Evolutionary conservation across 2,888 invertebrate species (phyloP), one percentile per base, ranked within the genome.

Genomic region (Lepas anatifera): DNA sequence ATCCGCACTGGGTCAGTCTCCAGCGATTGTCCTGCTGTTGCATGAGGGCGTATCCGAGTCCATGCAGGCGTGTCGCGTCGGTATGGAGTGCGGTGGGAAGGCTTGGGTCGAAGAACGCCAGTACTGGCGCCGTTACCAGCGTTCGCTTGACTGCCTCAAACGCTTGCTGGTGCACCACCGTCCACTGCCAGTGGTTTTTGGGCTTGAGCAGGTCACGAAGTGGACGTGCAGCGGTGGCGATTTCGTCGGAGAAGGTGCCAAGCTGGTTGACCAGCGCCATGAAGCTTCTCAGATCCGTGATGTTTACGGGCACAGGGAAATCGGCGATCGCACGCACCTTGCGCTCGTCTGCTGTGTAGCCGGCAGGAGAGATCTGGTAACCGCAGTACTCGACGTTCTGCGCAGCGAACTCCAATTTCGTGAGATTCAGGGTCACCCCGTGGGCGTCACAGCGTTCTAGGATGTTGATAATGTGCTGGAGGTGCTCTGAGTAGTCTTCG

Each of bases 241-340:
- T 46, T 22, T 70, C 48, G 2, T 64, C 32, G 2, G 66, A 71
- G 35, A 71, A 71, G 11, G 39, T 66, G 22, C 69, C 69, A 3
- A 70, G 43, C 46, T 71, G 71, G 29, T 41, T 63, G 2, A 66
- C 70, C 6, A 71, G 58, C 4, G 70, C 71, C 64, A 71, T 50
- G 32, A 71, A 71, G 18, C 70, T 71, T 10, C 71, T n/a, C 11
- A 71, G 43, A 29, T 71, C 58, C 10, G 71, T 70, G 13, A 71
- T 71, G 46, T 70, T 71, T 3, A 25, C 22, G 2, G 71, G 71
- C 22, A 32, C 35, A 10, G 69, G 64, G 48, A 68, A 68, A 8
- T 68, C 35, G 4, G 22, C n/a, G 39, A 68, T 68, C 3, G 69
- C 69, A 18, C 35, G 22, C 2, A 50, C 10, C 67, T 67, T 67